Evolutionary conservation across 2,888 invertebrate species (phyloP).

Genomic region (Ormyrus labotus): DNA sequence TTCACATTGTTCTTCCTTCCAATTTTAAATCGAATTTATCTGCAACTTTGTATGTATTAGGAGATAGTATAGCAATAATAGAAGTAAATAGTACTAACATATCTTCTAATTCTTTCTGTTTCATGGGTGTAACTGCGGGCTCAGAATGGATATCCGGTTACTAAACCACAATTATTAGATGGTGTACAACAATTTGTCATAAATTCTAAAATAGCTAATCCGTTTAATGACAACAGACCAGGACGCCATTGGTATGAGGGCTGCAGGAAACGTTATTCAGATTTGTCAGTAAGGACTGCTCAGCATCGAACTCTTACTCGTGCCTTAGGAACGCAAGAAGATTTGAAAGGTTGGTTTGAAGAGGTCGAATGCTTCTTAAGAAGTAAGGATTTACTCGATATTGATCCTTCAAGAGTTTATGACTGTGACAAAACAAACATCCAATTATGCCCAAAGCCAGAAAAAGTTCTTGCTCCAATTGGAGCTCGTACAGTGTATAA

Average conservation of each 20-base stretch:
- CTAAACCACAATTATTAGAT: conserved; percentile 33
- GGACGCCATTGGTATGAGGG: conserved; percentile 12
- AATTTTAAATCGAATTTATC: no score
- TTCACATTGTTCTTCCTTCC: no score
- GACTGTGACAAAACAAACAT: conserved; percentile 61
- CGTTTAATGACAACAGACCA: conserved; percentile 9
- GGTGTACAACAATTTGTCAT: conserved; percentile 13
- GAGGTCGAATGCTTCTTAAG: neutral
- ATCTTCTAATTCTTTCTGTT: no score
- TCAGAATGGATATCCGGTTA: conserved; percentile 6
- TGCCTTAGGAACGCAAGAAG: conserved; percentile 29
- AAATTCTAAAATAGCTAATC: neutral
- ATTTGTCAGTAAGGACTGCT: conserved; percentile 4
- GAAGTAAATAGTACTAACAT: no score
- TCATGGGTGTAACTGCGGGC: no score
- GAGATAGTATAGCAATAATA: no score
- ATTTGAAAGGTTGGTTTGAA: conserved; percentile 27
- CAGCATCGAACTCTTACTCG: conserved; percentile 26
- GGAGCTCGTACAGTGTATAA: conserved; percentile 57
- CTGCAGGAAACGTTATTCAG: conserved; percentile 6
- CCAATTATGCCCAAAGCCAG: conserved; percentile 56
- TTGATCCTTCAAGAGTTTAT: no score
- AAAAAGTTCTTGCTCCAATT: conserved; percentile 56
- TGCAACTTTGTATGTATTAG: no score
- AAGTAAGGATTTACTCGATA: no score